A percentile compares a stretch with the other conserved stretches of the same genome.
Evolutionary conservation across 2,888 invertebrate genomes (phyloP).

Genomic region (Patella ulyssiponensis): DNA sequence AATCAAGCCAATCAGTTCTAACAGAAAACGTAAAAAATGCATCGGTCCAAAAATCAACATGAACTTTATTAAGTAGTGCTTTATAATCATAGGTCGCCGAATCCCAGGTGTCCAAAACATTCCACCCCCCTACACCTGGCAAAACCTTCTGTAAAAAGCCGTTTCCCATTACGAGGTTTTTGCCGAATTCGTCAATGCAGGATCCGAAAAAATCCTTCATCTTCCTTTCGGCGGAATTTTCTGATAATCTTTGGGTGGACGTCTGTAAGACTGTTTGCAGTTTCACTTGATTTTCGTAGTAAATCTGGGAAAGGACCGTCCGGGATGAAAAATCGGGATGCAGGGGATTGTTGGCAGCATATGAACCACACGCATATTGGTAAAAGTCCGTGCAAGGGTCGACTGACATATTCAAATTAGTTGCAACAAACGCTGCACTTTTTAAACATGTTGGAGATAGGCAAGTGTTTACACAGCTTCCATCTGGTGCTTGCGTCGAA

Average conservation of each 20-base stretch:
- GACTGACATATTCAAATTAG: constrained; percentile 53
- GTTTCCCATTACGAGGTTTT: constrained; percentile 48
- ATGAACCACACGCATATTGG: constrained; percentile 73
- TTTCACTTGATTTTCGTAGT: constrained; percentile 54
- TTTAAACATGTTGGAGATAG: constrained; percentile 51
- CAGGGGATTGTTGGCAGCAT: constrained; percentile 68
- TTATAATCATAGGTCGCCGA: constrained; percentile 42
- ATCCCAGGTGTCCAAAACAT: constrained; percentile 47
- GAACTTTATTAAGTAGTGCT: constrained; percentile 46
- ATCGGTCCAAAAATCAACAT: constrained; percentile 59
- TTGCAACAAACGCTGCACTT: constrained; percentile 49
- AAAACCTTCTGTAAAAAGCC: constrained; percentile 52
- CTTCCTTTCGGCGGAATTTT: constrained; percentile 75
- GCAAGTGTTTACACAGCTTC: constrained; percentile 33
- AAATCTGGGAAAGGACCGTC: constrained; percentile 50
- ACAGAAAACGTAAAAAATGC: constrained; percentile 56
- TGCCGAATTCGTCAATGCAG: constrained; percentile 72
- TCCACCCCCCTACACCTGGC: constrained; percentile 56
- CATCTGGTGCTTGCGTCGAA: not conserved
- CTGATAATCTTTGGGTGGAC: not conserved
- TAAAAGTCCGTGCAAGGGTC: constrained; percentile 75
- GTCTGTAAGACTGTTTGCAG: constrained; percentile 32
- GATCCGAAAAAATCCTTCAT: constrained; percentile 77
- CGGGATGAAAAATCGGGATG: constrained; percentile 36
- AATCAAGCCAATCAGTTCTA: constrained; percentile 45